Base-by-base conservation (phyloP, 2,113 vertebrate genomes). In the Camelus dromedarius region DNA sequence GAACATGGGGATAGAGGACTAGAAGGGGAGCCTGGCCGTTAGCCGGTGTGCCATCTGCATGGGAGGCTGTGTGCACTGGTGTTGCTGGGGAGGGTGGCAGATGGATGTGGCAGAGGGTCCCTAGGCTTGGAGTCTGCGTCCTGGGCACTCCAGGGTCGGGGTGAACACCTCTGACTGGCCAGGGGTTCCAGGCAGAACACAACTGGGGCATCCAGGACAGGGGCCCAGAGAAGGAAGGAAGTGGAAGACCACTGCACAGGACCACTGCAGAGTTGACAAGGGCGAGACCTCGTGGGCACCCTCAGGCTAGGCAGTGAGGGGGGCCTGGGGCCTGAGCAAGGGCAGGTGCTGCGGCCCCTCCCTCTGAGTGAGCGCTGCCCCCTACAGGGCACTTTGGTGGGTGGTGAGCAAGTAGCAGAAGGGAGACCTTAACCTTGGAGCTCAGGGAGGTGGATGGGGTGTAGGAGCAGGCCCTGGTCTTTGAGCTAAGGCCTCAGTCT, bases 1-100 rank as follows among this genome's bases (percentile, higher is more conserved):
- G 69, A 38, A 42, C 28, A 16, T 0, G 35, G 52, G 8, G 52
- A 6, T 56, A 19, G 50, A 18, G 0, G 1, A 18, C 11, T 46
- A 52, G 52, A 26, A 66, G 54, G 26, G 30, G 82, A 50, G 8
- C 20, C 46, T 35, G 32, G 38, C 22, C 54, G 32, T 28, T 48
- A 46, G 30, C 38, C 20, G 30, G 38, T 18, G 28, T 73, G 32
- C 67, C 48, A 52, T 5, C 1, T 7, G 8, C 14, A 3, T 4
- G 35, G n/a, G 38, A 26, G 20, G 26, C 76, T 35, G 18, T 30
- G 4, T 35, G 11, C 76, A 30, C 1, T 13, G 35, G 28, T 38
- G 58, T 20, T 28, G 32, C 15, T n/a, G 14, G 28, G 70, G 20
- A 42, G 38, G 38, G 38, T 42, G 38, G 70, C 8, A 28, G 52